These are phyloP conservation scores for Nymphalis c-album DNA, from an alignment of 2,888 invertebrate genomes.

Conservation along the genomic window DNA sequence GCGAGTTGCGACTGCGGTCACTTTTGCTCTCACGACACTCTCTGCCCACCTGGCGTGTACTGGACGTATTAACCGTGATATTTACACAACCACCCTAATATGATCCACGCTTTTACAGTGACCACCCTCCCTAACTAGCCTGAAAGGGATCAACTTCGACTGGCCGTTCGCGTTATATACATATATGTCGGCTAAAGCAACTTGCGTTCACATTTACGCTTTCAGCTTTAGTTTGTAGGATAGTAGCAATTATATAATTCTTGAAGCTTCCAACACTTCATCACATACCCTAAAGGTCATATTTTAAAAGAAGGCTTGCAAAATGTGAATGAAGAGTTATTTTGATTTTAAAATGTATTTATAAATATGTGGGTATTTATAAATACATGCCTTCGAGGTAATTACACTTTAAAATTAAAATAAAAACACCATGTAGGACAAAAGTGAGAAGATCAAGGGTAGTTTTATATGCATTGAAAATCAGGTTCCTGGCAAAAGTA, in stretches of 20 bases:
- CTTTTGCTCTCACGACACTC: slow-evolving; percentile 56
- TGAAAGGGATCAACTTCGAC: slow-evolving; percentile 45
- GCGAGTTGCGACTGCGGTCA: slow-evolving; percentile 74
- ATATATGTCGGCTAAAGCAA: slow-evolving; percentile 36
- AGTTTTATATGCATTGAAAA: no score
- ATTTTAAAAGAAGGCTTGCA: neutral
- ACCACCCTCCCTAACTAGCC: slow-evolving; percentile 29
- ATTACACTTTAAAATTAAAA: neutral
- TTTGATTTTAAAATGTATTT: no score
- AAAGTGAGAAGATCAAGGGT: no score
- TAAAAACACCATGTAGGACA: no score
- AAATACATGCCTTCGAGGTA: neutral
- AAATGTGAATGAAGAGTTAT: neutral
- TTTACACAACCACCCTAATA: slow-evolving; percentile 51
- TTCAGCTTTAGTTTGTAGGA: slow-evolving; percentile 32
- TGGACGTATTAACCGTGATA: slow-evolving; percentile 68
- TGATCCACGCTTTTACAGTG: slow-evolving; percentile 45
- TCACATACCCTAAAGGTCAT: slow-evolving; percentile 4
- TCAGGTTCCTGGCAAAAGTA: no score
- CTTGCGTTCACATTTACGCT: slow-evolving; percentile 36
- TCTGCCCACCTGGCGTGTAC: slow-evolving; percentile 69
- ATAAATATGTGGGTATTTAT: neutral
- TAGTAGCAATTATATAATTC: slow-evolving; percentile 25
- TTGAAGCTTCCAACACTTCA: slow-evolving; percentile 20
- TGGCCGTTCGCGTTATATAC: slow-evolving; percentile 40